phyloP scores from a whole-genome alignment of 2,888 invertebrate species.

The Macrophya annulata region DNA sequence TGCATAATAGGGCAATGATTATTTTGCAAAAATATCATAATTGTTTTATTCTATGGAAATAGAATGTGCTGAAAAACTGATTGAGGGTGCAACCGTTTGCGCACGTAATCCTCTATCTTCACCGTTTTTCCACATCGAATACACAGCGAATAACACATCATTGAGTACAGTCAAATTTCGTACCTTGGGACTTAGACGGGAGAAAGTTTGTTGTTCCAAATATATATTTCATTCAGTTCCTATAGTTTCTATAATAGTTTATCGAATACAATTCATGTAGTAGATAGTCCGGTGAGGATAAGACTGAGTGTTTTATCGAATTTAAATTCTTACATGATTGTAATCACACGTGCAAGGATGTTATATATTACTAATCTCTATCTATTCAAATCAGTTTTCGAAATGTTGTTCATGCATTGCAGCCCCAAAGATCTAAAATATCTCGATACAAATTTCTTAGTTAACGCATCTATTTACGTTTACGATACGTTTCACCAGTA shows the following conservation, averaged over 20 bases:
- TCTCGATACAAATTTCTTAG: no score
- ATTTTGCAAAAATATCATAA: neutral
- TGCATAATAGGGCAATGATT: neutral
- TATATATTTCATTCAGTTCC: neutral
- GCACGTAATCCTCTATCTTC: neutral
- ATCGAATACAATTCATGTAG: neutral
- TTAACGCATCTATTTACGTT: no score
- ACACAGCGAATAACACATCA: neutral
- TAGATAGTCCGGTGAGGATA: neutral
- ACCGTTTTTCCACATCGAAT: neutral
- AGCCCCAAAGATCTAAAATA: no score
- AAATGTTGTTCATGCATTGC: no score
- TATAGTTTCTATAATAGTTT: neutral
- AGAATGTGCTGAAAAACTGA: neutral
- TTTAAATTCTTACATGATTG: neutral
- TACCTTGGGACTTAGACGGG: neutral
- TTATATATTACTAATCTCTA: no score
- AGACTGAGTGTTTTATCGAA: neutral
- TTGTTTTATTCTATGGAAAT: neutral
- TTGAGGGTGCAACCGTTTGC: neutral
- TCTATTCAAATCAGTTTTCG: no score
- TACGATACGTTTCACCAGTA: no score
- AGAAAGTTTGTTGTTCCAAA: neutral
- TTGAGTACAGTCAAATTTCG: neutral
- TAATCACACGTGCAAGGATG: no score